Base-by-base conservation (phyloP, 2,797 vertebrate genomes). In the Leucoraja ocellata region DNA sequence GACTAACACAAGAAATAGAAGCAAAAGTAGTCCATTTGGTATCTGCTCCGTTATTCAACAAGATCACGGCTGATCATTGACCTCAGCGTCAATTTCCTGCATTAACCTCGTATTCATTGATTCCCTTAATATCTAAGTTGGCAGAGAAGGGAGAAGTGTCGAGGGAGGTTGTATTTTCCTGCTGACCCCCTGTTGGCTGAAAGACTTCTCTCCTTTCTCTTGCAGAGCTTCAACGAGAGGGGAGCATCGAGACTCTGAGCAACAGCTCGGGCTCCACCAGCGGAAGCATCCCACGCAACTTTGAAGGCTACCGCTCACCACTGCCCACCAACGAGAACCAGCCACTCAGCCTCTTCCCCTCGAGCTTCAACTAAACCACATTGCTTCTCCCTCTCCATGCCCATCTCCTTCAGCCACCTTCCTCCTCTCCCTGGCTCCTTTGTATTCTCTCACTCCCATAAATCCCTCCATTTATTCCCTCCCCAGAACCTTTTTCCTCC, bases 221-320 rank as follows among this genome's bases (percentile, higher is more conserved):
- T 95, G 93, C 98, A 98, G 99, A 99, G 96, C 98, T 99, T 94
- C 99, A 99, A 97, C 97, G 98, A 96, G 99, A 99, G 96, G 99
- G 99, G 96, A 99, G 99, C 97, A 99, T 99, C 93, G 99, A 99
- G 97, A 99, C 99, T 0, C 98, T 99, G 94, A 99, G 99, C 95
- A 99, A 99, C 97, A 99, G 98, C 95, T 99, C 99, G 0, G 99
- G 98, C 1, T 99, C 99, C 95, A 99, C 99, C 95, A 99, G 98
- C 25, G 98, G 98, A 95, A 99, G 98, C 95, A 99, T 99, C 96
- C 98, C 98, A 0, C 97, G 98, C 94, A 98, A 97, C 96, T 99
- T 98, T 0, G 99, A 99, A 39, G 98, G 99, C 91, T 99, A 99
- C 96, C 96, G 98, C 9, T 99, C 98, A 0, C 98, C 98, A 0